phyloP scores from a whole-genome alignment of 2,888 invertebrate genomes.

The Melolontha melolontha region DNA sequence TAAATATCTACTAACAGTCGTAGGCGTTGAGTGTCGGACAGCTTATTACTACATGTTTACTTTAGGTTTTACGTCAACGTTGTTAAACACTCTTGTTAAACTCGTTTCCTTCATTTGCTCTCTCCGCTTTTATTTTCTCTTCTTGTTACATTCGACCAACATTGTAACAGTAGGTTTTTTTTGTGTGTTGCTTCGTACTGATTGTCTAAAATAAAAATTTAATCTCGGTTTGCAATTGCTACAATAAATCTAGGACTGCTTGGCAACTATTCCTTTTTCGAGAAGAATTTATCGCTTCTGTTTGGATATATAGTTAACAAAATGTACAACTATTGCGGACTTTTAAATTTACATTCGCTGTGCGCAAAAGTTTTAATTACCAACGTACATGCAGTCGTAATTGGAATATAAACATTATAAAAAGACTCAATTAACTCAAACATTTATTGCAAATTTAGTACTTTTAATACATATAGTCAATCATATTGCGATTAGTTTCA shows the following conservation, averaged over 20 bases:
- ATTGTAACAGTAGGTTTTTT: constrained; percentile 7
- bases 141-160: constrained; percentile 16
- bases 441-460: too few relatives aligned
- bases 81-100: constrained; percentile 14
- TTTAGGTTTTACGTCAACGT: constrained; percentile 23
- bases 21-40: constrained; percentile 22
- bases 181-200: constrained; percentile 15
- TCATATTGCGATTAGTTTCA: too few relatives aligned
- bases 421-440: too few relatives aligned
- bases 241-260: constrained; percentile 42
- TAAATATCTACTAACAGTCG: constrained; percentile 10
- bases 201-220: constrained; percentile 43
- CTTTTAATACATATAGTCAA: too few relatives aligned
- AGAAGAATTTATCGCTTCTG: constrained; percentile 38
- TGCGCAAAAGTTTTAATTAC: constrained; percentile 19
- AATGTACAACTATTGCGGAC: constrained; percentile 32
- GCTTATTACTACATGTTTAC: constrained; percentile 33
- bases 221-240: constrained; percentile 41
- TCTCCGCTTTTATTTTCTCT: constrained; percentile 12
- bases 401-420: too few relatives aligned
- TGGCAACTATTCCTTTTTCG: constrained; percentile 39
- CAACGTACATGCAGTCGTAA: neutral
- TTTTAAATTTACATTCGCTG: constrained; percentile 32
- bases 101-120: constrained; percentile 18
- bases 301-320: constrained; percentile 30